Evolutionary conservation across 2,113 vertebrate genomes (phyloP), one percentile per base, ranked within the genome.

Genomic region (Enhydra lutris): DNA sequence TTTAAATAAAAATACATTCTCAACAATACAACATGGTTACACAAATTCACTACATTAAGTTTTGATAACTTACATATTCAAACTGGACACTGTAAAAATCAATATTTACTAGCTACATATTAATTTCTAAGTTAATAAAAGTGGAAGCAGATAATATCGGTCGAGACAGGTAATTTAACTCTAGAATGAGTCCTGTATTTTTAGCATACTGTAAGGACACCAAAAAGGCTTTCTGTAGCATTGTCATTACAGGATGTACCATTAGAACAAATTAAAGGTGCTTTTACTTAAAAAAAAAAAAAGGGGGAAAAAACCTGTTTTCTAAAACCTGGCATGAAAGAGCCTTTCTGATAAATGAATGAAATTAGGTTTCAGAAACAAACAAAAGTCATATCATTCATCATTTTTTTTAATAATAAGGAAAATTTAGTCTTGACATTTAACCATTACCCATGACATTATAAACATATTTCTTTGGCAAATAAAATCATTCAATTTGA

Each of bases 1-100:
- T 99, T 99, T 99, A 99, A 99, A 99, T 99, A 99, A 99, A 99
- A 99, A 99, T 99, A 98, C 98, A 98, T 98, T 98, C 94, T 99
- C 96, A 98, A 98, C 97, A 99, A 97, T 98, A 98, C 96, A 97
- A 96, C 97, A 98, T 95, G 97, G 98, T 98, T 97, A 98, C 97
- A 98, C 98, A 98, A 98, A 98, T 98, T 96, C 98, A 99, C 91
- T 98, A 98, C 96, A 97, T 92, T 98, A 94, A 69, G 74, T 96
- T 98, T 97, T 81, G 95, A 98, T 95, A 99, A 98, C 98, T 98
- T 98, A 99, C 98, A 98, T 96, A 96, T 96, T 96, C 96, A 98
- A 99, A 97, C 31, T 57, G 80, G 93, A 97, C 80, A 97, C 59
- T 96, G 81, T 95, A 98, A 97, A 98, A 99, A 95, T 96, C 97